Evolutionary conservation across 1,140 invertebrate species (phyloP), one percentile per base, ranked within the genome.

Genomic region (Nasonia giraulti): DNA sequence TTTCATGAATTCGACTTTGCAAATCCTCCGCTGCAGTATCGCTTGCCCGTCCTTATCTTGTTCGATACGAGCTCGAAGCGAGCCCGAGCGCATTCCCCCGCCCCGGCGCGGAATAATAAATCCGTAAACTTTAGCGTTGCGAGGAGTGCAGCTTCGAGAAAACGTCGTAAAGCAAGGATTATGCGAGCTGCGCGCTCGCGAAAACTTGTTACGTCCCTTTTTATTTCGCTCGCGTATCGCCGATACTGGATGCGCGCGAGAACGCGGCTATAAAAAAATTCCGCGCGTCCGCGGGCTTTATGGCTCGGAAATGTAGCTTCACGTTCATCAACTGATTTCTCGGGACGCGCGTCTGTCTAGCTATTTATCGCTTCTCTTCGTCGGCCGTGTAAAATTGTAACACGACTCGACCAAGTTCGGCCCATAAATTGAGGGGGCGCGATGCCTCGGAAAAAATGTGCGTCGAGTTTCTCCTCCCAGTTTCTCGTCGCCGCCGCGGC

Each of bases 201-300:
- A 62, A 62, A 62, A 62, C 55, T 62, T 62, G 55, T 62, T 62
- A 62, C 55, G 55, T 62, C 55, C 17, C 55, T 62, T 62, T 62
- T 62, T 62, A 62, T 62, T n/a, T n/a, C 55, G 2, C 55, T 20
- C 55, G 14, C 55, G 17, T n/a, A 62, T n/a, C 55, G 20, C 17
- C 17, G 17, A 37, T 37, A 37, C 33, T 20, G 5, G 55, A 62
- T 62, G 17, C 55, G 55, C 17, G 55, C 55, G 17, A 20, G 55
- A 62, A 62, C 20, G 6, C 55, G 55, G 55, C 55, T 62, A 62
- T 62, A 62, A 62, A 62, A 62, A 62, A 62, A 62, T 62, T 62
- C 20, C 17, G 20, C n/a, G 55, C 17, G 6, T n/a, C 55, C n/a
- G 33, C 33, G 5, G 55, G 55, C 55, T 62, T 62, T 62, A 62